Evolutionary conservation across 2,797 vertebrate genomes (phyloP).

Genomic region (Typhlichthys subterraneus): DNA sequence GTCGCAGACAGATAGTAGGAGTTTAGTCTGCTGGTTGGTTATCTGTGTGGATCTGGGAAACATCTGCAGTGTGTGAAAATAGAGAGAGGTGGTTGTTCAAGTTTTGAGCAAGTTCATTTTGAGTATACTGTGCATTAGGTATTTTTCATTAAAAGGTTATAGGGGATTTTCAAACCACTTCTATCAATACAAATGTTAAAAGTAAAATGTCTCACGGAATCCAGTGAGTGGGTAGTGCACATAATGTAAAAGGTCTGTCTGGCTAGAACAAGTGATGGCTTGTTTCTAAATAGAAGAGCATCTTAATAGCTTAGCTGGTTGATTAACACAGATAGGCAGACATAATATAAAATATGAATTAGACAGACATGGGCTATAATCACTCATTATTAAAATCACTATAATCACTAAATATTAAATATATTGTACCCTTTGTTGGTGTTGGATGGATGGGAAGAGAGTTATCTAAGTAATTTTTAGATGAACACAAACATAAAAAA

Average conservation of each 20-base stretch:
- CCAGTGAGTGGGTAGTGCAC: neutral
- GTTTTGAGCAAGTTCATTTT: constrained; percentile 27
- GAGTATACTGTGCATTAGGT: neutral
- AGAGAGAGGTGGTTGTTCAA: constrained; percentile 18
- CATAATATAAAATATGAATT: no score
- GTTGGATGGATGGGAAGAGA: no score
- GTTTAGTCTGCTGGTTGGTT: constrained; percentile 50
- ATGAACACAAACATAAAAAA: no score
- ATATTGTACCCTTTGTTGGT: no score
- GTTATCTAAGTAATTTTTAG: no score
- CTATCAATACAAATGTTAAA: neutral
- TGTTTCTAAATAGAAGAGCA: no score
- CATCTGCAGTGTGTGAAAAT: constrained; percentile 25
- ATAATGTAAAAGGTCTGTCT: neutral
- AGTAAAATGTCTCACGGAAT: constrained; percentile 4
- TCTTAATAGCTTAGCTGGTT: neutral
- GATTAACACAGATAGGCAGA: no score
- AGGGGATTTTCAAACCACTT: neutral
- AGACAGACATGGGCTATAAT: no score
- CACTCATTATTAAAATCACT: no score
- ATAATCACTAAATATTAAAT: no score
- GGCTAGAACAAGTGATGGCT: no score
- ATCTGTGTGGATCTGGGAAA: constrained; percentile 52
- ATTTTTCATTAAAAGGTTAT: constrained; percentile 11
- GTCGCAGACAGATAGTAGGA: constrained; percentile 30